These are phyloP conservation scores for Furcifer pardalis DNA, from an alignment of 2,797 vertebrate species.

Conservation along the genomic window DNA sequence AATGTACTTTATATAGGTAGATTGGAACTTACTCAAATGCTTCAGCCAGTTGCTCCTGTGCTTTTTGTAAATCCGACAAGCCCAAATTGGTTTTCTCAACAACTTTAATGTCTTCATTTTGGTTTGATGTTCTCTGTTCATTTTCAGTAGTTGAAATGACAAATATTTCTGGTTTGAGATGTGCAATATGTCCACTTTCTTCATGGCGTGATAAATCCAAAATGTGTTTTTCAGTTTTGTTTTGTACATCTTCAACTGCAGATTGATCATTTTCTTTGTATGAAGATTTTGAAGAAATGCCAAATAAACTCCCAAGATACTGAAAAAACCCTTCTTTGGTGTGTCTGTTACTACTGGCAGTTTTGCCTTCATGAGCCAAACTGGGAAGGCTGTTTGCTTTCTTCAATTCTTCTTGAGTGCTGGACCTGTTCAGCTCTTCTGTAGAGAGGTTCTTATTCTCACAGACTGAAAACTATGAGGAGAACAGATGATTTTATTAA, in stretches of 20 bases:
- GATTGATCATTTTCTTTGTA: constrained; percentile 68
- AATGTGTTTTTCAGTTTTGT: constrained; percentile 65
- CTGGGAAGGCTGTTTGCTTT: constrained; percentile 71
- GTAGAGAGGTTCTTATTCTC: constrained; percentile 70
- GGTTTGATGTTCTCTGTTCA: constrained; percentile 33
- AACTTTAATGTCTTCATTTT: constrained; percentile 47
- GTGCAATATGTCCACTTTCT: constrained; percentile 26
- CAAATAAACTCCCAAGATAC: constrained; percentile 81
- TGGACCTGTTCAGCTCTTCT: constrained; percentile 66
- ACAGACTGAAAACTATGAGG: constrained; percentile 65
- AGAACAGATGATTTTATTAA: constrained; percentile 37
- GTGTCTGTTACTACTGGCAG: constrained; percentile 70
- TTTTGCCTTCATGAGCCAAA: constrained; percentile 67
- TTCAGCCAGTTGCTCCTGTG: constrained; percentile 50
- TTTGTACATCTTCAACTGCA: constrained; percentile 61
- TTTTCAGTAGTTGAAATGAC: constrained; percentile 5
- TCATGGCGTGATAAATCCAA: constrained; percentile 32
- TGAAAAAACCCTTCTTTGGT: constrained; percentile 80
- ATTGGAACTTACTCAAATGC: constrained; percentile 70
- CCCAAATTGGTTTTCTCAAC: constrained; percentile 38
- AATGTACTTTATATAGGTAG: constrained; percentile 17
- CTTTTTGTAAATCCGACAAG: constrained; percentile 52
- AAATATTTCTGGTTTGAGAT: neutral
- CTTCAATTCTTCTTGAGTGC: constrained; percentile 70
- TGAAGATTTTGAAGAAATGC: constrained; percentile 76